Evolutionary conservation across 1,140 invertebrate genomes (phyloP), one percentile per base, ranked within the genome.

Genomic region (Asobara japonica): DNA sequence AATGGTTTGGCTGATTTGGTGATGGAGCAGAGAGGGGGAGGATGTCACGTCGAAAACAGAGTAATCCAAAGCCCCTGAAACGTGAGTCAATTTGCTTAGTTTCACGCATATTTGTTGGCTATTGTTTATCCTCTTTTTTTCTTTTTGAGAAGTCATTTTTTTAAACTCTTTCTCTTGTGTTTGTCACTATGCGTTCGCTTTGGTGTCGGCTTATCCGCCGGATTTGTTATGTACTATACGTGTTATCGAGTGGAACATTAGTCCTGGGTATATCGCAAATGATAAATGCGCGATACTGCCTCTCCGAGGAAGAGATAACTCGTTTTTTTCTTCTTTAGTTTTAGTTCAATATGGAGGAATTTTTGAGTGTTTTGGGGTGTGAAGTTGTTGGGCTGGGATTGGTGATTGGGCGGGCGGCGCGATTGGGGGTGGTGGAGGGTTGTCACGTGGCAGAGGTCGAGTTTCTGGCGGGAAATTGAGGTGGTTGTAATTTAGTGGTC

Each of bases 21-120:
- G 86, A 86, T 84, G 82, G 85, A 86, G 70, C 78, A 74, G 73
- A 81, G 83, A 87, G 82, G 83, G 75, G 82, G 83, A 88, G 83
- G 83, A 91, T 91, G 90, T 91, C 90, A 80, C 89, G 90, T 75
- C 87, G 90, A 83, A 91, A 91, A 85, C 90, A 91, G 84, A 91
- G 90, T 79, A 91, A 91, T 79, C 90, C 90, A 71, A 91, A 91
- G 83, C 90, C 90, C 76, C 83, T 91, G 66, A 91, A 91, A 91
- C 87, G 90, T 91, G 86, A 90, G 90, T 89, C 76, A 60, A 51
- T 70, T 64, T 68, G 16, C 13, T 33, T 51, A 33, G 13, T 41
- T 66, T 66, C 18, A 65, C 8, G 16, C 10, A 22, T 65, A 65
- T 66, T 65, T 27, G 25, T 60, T 25, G 20, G 29, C 25, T 27